Evolutionary conservation across 2,888 invertebrate genomes (phyloP).

Genomic region (Busseola fusca): DNA sequence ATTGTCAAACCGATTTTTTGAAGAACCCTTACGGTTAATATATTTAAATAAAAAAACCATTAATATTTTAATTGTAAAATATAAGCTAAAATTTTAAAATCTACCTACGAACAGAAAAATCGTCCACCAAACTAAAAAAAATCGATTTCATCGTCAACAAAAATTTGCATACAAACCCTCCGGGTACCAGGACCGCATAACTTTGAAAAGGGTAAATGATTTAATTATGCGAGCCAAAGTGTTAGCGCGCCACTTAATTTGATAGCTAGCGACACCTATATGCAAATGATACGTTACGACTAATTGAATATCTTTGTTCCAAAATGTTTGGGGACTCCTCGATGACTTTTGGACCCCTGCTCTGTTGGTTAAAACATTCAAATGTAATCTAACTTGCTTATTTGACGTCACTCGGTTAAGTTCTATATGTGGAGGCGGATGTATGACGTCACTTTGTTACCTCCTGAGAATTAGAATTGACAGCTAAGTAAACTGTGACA

Average conservation of each 20-base stretch:
- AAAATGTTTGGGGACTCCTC: conserved; percentile 69
- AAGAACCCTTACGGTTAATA: no score
- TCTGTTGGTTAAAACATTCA: conserved; percentile 62
- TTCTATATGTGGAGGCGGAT: conserved; percentile 17
- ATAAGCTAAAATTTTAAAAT: neutral
- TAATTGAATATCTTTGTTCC: conserved; percentile 88
- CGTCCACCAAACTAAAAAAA: conserved; percentile 14
- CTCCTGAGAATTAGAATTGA: conserved; percentile 30
- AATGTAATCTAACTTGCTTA: conserved; percentile 57
- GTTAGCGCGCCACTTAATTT: conserved; percentile 83
- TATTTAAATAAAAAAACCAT: no score
- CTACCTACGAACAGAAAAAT: neutral
- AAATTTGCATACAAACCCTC: conserved; percentile 60
- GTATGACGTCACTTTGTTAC: conserved; percentile 18
- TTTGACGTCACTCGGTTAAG: conserved; percentile 19
- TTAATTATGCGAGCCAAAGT: conserved; percentile 83
- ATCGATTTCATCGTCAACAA: conserved; percentile 44
- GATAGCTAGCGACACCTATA: conserved; percentile 86
- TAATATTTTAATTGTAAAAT: neutral
- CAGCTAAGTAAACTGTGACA: conserved; percentile 31
- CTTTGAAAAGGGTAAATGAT: conserved; percentile 79
- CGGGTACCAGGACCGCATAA: conserved; percentile 70
- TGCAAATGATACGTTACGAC: conserved; percentile 85
- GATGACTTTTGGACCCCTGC: conserved; percentile 75
- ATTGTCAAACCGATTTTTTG: no score